Evolutionary conservation across 1,140 invertebrate genomes (phyloP).

Genomic region (Matsumurasca onukii): DNA sequence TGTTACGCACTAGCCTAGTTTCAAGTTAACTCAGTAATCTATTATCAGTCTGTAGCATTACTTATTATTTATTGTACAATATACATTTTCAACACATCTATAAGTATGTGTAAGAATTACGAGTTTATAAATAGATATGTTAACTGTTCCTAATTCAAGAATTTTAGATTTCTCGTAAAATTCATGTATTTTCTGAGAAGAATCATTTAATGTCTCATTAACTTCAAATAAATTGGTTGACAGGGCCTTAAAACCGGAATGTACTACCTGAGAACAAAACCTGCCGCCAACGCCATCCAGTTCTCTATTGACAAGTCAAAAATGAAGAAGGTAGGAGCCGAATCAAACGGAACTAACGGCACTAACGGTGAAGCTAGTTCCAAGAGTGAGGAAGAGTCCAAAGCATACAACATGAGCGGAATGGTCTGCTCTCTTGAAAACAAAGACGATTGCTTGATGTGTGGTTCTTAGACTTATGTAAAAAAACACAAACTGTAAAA

Average conservation of each 20-base stretch:
- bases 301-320: constrained; percentile 96
- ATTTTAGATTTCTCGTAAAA: no score
- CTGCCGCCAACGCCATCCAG: constrained; percentile 94
- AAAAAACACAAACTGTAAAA: not conserved
- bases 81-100: no score
- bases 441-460: constrained; percentile 86
- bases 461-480: constrained; percentile 57
- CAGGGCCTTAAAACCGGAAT: constrained; percentile 97
- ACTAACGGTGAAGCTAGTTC: constrained; percentile 39
- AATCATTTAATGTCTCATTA: no score
- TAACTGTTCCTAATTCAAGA: no score
- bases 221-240: no score
- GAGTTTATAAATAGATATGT: no score
- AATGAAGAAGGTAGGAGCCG: constrained; percentile 50
- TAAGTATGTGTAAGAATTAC: no score
- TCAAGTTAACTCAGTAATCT: no score
- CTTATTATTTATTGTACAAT: no score
- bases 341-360: constrained; percentile 28
- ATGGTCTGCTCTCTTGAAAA: constrained; percentile 88
- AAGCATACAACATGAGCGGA: constrained; percentile 63
- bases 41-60: no score
- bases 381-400: constrained; percentile 36
- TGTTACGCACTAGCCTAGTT: no score
- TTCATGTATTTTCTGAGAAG: no score
- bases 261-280: constrained; percentile 97